A percentile compares a stretch with the other conserved stretches of the same genome.
phyloP scores from a whole-genome alignment of 2,113 vertebrate species.

The Lepisosteus oculatus region DNA sequence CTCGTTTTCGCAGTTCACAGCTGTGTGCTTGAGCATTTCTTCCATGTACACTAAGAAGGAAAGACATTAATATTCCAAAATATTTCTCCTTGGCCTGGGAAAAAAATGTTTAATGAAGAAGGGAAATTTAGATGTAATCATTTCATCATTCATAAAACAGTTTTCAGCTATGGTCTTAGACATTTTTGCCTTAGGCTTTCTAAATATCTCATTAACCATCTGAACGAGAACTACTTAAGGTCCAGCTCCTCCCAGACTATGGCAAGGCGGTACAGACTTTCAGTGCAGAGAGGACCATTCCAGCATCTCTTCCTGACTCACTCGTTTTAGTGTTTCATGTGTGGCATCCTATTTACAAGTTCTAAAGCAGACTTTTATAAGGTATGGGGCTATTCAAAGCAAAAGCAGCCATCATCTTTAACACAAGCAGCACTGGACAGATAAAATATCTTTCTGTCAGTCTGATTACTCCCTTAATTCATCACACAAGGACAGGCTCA shows the following conservation, averaged over 20 bases:
- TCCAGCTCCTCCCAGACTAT: too few species aligned
- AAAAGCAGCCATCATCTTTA: background rate
- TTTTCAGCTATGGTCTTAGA: too few species aligned
- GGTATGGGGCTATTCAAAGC: background rate
- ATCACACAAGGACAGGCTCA: background rate
- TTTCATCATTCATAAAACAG: too few species aligned
- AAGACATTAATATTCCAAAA: background rate
- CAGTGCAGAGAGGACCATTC: background rate
- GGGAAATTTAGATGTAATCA: too few species aligned
- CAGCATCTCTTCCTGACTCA: background rate
- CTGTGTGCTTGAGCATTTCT: background rate
- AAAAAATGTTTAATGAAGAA: background rate
- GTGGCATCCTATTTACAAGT: too few species aligned
- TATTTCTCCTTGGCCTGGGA: background rate
- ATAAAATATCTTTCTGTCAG: background rate
- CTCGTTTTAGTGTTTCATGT: too few species aligned
- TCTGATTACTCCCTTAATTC: background rate
- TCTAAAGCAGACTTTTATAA: too few species aligned
- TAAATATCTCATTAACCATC: too few species aligned
- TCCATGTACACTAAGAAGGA: background rate
- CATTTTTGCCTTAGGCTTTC: too few species aligned
- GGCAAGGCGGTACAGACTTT: too few species aligned
- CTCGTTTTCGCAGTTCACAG: slow-evolving; percentile 1
- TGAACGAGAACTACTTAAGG: too few species aligned
- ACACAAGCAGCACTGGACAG: background rate